Evolutionary conservation across 2,797 vertebrate genomes (phyloP), one percentile per base, ranked within the genome.

Genomic region (Danionella dracula): DNA sequence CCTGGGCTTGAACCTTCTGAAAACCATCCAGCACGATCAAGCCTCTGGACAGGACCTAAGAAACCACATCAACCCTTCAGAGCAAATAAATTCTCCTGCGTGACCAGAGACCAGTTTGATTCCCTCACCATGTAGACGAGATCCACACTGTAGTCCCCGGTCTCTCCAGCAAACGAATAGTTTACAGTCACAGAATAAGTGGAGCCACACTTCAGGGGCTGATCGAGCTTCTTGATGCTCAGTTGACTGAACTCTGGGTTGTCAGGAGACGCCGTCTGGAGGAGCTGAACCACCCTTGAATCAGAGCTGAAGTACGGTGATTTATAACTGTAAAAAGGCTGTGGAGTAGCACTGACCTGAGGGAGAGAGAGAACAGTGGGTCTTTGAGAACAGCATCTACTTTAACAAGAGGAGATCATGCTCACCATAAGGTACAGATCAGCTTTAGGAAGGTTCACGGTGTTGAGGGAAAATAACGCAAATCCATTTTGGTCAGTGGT

Each of bases 91-190:
- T n/a, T n/a, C n/a, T n/a, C n/a, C n/a, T n/a, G n/a, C n/a, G n/a
- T n/a, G n/a, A n/a, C n/a, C n/a, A n/a, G n/a, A n/a, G n/a, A n/a
- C n/a, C n/a, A n/a, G n/a, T n/a, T n/a, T n/a, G n/a, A n/a, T n/a
- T n/a, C n/a, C n/a, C n/a, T 81, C 46, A 89, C 88, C 79, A 83
- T 71, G 70, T 83, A 85, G 10, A 82, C 64, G 4, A 89, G 1
- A 55, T 80, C 72, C 35, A 70, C 31, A 0, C 16, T 40, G 13
- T 64, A 75, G 7, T 11, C 32, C 0, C 59, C 37, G 6, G 23
- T 53, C 62, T 88, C 85, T 27, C 82, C 80, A 23, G 74, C 73
- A 3, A 88, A 23, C 1, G 73, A 69, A 71, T 85, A 88, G 1
- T 67, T 21, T 21, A 87, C 62, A 1, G 15, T 58, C 38, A 89